Evolutionary conservation across 2,888 invertebrate genomes (phyloP).

Genomic region (Xestia ashworthii): DNA sequence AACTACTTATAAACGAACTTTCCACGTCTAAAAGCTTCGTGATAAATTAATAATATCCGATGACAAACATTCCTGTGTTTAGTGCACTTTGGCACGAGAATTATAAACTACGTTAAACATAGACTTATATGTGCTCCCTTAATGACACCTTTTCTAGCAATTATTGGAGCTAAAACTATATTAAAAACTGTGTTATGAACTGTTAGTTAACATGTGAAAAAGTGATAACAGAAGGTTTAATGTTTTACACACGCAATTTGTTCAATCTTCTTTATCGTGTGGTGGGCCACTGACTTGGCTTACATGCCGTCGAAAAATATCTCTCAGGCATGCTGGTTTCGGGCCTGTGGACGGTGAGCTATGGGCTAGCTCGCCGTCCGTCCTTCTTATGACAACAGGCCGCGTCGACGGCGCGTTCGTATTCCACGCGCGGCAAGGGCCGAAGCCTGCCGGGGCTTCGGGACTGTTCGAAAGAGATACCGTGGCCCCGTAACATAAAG

Average conservation of each 20-base stretch:
- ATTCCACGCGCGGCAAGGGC: no score
- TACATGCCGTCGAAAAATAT: no score
- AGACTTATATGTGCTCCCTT: constrained; percentile 29
- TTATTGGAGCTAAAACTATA: constrained; percentile 39
- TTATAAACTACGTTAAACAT: constrained; percentile 3
- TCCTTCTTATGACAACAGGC: no score
- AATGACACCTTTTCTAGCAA: constrained; percentile 38
- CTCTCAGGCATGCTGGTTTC: no score
- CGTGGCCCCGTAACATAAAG: no score
- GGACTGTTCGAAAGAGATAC: no score
- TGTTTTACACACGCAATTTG: neutral
- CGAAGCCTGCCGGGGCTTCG: no score
- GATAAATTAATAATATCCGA: constrained; percentile 45
- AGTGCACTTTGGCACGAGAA: constrained; percentile 43
- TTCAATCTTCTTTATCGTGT: no score
- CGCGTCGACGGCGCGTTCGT: no score
- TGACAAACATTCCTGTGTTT: constrained; percentile 43
- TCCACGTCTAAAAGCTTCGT: constrained; percentile 9
- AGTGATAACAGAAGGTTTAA: constrained; percentile 6
- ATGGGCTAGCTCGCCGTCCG: no score
- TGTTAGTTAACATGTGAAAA: neutral
- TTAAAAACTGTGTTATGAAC: constrained; percentile 38
- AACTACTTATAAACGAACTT: constrained; percentile 15
- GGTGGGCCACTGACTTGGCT: no score
- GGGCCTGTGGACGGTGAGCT: no score